phyloP scores from a whole-genome alignment of 64 coral and sea anemone species.

The Dendrophyllia cribrosa region DNA sequence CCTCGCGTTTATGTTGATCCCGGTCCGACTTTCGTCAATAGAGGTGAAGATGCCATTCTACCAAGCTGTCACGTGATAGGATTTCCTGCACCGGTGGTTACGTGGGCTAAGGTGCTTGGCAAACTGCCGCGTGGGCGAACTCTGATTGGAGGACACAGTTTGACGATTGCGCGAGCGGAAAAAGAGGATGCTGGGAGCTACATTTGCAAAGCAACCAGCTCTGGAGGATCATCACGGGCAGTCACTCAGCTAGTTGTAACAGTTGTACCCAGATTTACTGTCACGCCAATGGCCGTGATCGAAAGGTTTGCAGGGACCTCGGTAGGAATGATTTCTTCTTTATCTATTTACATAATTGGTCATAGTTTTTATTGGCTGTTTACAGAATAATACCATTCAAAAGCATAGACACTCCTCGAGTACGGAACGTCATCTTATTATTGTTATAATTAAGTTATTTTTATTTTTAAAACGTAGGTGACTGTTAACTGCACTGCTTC shows the following conservation, averaged over 20 bases:
- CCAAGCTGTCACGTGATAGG: conserved; percentile 40
- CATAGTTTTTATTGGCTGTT: too few species aligned
- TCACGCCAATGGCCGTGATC: not conserved
- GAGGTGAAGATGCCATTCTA: conserved; percentile 7
- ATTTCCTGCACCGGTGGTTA: conserved; percentile 34
- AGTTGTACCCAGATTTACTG: not conserved
- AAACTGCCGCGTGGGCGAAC: conserved; percentile 10
- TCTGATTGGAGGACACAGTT: not conserved
- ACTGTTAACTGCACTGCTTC: not conserved
- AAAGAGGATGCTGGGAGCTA: conserved; percentile 34
- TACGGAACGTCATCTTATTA: too few species aligned
- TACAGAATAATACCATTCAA: too few species aligned
- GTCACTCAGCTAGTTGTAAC: conserved; percentile 10
- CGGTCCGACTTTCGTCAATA: not conserved
- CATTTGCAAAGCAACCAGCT: conserved; percentile 31
- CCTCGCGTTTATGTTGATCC: not conserved
- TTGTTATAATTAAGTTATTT: too few species aligned
- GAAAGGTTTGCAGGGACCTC: not conserved
- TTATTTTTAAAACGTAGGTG: not conserved
- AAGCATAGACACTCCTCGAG: too few species aligned
- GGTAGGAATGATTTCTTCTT: not conserved
- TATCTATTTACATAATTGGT: too few species aligned
- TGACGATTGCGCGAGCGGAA: not conserved
- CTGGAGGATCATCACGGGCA: not conserved
- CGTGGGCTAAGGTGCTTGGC: conserved; percentile 18